These are phyloP conservation scores for Pollachius pollachius DNA, from an alignment of 2,113 vertebrate species.

Conservation along the genomic window DNA sequence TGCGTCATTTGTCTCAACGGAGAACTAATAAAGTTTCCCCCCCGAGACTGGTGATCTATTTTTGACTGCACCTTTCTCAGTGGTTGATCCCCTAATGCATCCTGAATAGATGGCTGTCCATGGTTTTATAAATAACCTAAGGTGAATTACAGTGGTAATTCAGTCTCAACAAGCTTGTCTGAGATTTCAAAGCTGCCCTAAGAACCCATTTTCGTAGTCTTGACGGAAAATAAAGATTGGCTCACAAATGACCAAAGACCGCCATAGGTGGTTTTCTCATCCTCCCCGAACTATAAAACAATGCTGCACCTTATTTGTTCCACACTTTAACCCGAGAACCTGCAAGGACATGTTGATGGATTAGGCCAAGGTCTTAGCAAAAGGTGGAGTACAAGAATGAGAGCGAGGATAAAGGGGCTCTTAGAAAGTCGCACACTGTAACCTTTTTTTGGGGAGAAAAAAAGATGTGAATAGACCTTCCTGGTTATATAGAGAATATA, in stretches of 20 bases:
- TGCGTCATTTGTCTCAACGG: conserved; percentile 27
- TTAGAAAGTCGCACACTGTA: conserved; percentile 21
- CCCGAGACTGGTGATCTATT: conserved; percentile 44
- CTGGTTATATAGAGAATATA: too few relatives aligned
- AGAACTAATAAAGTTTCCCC: conserved; percentile 27
- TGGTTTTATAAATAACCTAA: conserved; percentile 66
- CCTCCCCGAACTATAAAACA: conserved; percentile 63
- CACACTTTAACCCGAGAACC: conserved; percentile 43
- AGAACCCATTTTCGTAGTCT: conserved; percentile 42
- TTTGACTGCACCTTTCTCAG: conserved; percentile 39
- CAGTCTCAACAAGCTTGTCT: conserved; percentile 42
- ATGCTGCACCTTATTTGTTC: conserved; percentile 49
- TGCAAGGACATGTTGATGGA: conserved; percentile 56
- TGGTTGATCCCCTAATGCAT: conserved; percentile 18
- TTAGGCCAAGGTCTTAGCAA: conserved; percentile 28
- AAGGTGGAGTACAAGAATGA: conserved; percentile 18
- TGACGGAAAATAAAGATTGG: conserved; percentile 39
- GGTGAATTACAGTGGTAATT: conserved; percentile 41
- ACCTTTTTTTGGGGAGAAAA: background rate
- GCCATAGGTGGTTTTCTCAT: conserved; percentile 63
- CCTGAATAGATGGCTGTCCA: conserved; percentile 51
- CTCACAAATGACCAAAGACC: conserved; percentile 50
- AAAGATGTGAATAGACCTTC: too few relatives aligned
- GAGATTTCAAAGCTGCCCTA: conserved; percentile 67
- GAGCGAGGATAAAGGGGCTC: conserved; percentile 8